Evolutionary conservation across 30 jellyfish, hydroid and myxozoan species (phyloP), one percentile per base, ranked within the genome.

Genomic region (Haliclystus octoradiatus): DNA sequence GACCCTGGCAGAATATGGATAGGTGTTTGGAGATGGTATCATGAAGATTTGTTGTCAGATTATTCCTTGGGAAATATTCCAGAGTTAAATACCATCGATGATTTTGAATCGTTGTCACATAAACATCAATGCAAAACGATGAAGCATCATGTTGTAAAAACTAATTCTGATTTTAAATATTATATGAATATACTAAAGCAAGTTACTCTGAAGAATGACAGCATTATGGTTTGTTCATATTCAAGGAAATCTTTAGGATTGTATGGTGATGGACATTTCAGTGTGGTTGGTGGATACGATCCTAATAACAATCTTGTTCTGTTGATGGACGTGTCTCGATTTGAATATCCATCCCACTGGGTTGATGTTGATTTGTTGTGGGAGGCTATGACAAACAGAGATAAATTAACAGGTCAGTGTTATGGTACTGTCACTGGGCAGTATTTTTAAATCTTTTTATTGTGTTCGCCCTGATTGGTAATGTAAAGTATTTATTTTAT

Each of bases 1-100:
- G 79, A 69, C 25, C 79, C 79, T 4, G 47, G 30, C 3, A 72
- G 72, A 12, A 26, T 35, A 72, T 69, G 79, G 79, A 69, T 26
- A 25, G 34, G 49, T 49, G 50, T 49, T 2, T 69, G 79, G 79
- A 33, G 79, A 19, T 69, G 72, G 72, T 69, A 69, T 49, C 73
- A 69, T 35, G 79, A 69, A 35, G 35, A 26, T 23, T 34, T 69
- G 73, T 31, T 69, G 1, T 34, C 40, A n/a, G 24, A 29, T 15
- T 69, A 72, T 69, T 62, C 47, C 0, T 40, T 32, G 34, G 7
- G 26, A 13, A 53, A 26, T 12, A n/a, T 13, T 53, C 25, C 68
- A 53, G 68, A 12, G 25, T 4, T 12, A 12, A 12, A 53, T 26
- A 26, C 68, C 30, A 23, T 69, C 23, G 79, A 69, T 49, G 72